A percentile compares a stretch with the other conserved stretches of the same genome.
These are phyloP conservation scores for Masticophis lateralis DNA, from an alignment of 2,797 vertebrate species.

Conservation along the genomic window DNA sequence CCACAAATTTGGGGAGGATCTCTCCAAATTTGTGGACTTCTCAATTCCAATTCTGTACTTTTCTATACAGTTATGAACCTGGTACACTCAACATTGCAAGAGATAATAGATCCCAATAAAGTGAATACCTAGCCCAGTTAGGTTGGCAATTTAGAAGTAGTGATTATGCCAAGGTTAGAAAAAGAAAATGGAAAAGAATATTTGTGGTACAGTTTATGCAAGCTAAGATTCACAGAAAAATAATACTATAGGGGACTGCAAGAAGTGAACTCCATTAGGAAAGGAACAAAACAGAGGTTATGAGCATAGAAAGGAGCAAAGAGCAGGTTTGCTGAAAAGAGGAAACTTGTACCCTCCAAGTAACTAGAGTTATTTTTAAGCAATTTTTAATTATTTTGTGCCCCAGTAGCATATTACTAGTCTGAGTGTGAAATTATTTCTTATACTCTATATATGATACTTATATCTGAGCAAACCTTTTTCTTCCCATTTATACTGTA, in stretches of 20 bases:
- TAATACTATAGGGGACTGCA: not conserved
- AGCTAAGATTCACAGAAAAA: not conserved
- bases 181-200: not conserved
- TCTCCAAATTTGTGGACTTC: not conserved
- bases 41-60: not conserved
- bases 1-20: not conserved
- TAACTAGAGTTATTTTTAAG: not conserved
- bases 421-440: not conserved
- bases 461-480: not conserved
- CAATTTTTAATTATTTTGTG: not conserved
- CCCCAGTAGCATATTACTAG: not conserved
- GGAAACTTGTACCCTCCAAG: not conserved
- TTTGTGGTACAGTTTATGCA: not conserved
- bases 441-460: not conserved
- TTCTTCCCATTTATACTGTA: conserved; percentile 39
- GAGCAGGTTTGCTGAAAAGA: not conserved
- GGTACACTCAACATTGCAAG: not conserved
- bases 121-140: not conserved
- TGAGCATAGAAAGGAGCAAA: not conserved
- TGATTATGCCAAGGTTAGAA: too few species aligned
- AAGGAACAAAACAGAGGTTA: not conserved
- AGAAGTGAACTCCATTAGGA: not conserved
- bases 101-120: not conserved
- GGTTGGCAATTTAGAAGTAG: too few species aligned
- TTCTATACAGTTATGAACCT: not conserved